Percentiles rank a stretch among this genome's conserved stretches.
phyloP scores from a whole-genome alignment of 2,797 vertebrate genomes.

The Acropternis orthonyx region DNA sequence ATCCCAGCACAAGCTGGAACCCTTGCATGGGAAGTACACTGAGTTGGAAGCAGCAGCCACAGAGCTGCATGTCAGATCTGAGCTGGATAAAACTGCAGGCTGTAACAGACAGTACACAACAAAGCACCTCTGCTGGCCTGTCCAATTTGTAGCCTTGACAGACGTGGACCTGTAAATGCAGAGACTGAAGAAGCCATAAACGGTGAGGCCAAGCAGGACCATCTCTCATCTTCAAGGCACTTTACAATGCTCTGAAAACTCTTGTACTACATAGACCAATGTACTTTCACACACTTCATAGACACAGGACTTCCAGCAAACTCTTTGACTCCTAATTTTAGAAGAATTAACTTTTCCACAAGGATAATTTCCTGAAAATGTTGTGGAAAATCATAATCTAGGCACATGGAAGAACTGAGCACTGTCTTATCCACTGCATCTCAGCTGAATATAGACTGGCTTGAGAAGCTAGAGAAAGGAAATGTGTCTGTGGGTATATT shows the following conservation, averaged over 20 bases:
- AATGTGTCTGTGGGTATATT: neutral
- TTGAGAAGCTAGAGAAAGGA: neutral
- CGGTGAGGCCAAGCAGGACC: neutral
- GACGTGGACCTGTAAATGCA: neutral
- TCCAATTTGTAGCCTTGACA: neutral
- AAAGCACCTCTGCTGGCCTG: neutral
- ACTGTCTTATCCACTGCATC: neutral
- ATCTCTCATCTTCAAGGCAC: too few species aligned
- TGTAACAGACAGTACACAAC: neutral
- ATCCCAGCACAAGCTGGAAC: neutral
- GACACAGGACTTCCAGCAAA: neutral
- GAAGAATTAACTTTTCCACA: neutral
- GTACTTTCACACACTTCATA: neutral
- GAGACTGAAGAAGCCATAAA: neutral
- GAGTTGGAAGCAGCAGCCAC: neutral
- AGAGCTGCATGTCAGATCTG: neutral
- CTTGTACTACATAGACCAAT: neutral
- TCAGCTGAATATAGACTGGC: neutral
- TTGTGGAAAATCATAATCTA: neutral
- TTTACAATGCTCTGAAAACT: neutral
- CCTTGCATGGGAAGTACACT: accelerated
- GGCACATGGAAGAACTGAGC: neutral
- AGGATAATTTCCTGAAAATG: neutral
- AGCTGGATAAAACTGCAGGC: neutral
- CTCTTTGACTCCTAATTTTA: neutral